Percentiles rank a stretch among this genome's conserved stretches.
Conservation (phyloP, 2,888 invertebrate species). For the Camponotus fellah region DNA sequence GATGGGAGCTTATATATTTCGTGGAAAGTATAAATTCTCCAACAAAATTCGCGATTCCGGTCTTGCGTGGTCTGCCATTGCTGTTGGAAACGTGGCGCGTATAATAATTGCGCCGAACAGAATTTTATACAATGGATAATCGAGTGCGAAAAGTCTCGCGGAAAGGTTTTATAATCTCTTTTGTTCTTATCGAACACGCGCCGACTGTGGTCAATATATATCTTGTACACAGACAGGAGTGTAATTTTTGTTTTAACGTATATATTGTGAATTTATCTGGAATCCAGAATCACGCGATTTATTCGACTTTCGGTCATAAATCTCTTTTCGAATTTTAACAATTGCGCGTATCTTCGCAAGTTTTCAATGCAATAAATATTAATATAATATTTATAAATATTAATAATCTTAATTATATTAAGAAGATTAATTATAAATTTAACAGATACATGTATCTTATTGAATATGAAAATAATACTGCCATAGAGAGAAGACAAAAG, state of each 20-base stretch:
- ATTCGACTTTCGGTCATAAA: neutral
- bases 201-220: constrained; percentile 5
- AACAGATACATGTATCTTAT: neutral
- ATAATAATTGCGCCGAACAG: constrained; percentile 32
- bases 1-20: constrained; percentile 58
- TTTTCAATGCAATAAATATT: neutral
- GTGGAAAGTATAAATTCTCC: constrained; percentile 64
- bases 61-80: constrained; percentile 9
- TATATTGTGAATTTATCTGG: neutral
- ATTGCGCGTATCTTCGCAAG: neutral
- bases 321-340: constrained; percentile 15
- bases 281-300: neutral
- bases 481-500: neutral
- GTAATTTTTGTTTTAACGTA: constrained; percentile 10
- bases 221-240: neutral
- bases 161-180: constrained; percentile 21
- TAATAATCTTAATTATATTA: neutral
- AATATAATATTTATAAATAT: too few relatives aligned
- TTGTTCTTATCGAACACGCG: constrained; percentile 25
- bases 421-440: neutral
- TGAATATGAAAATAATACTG: neutral
- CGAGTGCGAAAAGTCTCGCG: neutral
- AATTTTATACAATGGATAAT: constrained; percentile 40
- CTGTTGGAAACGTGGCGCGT: constrained; percentile 45
- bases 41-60: constrained; percentile 28